phyloP scores from a whole-genome alignment of 92 coral and sea anemone species.

The Diadumene lineata region DNA sequence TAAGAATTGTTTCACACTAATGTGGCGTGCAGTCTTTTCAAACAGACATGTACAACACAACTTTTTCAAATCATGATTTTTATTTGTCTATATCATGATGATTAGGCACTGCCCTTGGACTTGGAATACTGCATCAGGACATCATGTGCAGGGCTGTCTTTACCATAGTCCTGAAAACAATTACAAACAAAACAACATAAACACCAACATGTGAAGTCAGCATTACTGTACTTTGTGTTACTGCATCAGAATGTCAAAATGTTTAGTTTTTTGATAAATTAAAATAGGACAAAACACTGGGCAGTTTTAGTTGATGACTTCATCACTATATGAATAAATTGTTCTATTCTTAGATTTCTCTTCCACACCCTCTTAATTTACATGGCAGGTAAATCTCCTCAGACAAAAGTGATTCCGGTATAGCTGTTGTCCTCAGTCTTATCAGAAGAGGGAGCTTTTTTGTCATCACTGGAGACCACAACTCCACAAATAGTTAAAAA shows the following conservation, averaged over 20 bases:
- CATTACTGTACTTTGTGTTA: background rate
- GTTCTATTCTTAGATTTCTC: too few species aligned
- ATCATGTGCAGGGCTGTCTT: slow-evolving; percentile 94
- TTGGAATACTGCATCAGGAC: slow-evolving; percentile 94
- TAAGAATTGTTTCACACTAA: too few species aligned
- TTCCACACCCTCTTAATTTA: too few species aligned
- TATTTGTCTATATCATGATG: background rate
- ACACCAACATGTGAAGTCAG: background rate
- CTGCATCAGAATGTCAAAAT: background rate
- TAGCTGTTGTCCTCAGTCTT: slow-evolving; percentile 71
- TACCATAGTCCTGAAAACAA: slow-evolving; percentile 91
- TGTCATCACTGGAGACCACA: slow-evolving; percentile 83
- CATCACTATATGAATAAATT: too few species aligned
- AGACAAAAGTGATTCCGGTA: slow-evolving; percentile 87
- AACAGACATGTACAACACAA: background rate
- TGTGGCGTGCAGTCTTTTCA: background rate
- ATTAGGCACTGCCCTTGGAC: slow-evolving; percentile 84
- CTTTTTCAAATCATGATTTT: background rate
- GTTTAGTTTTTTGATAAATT: background rate
- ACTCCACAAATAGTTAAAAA: too few species aligned
- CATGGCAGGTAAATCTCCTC: too few species aligned
- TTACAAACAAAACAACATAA: slow-evolving; percentile 3
- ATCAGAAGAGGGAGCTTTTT: slow-evolving; percentile 94
- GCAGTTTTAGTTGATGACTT: too few species aligned
- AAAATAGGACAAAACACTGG: too few species aligned